These are phyloP conservation scores for Otolemur crassicaudatus DNA, from an alignment of 2,797 vertebrate genomes.

Conservation along the genomic window DNA sequence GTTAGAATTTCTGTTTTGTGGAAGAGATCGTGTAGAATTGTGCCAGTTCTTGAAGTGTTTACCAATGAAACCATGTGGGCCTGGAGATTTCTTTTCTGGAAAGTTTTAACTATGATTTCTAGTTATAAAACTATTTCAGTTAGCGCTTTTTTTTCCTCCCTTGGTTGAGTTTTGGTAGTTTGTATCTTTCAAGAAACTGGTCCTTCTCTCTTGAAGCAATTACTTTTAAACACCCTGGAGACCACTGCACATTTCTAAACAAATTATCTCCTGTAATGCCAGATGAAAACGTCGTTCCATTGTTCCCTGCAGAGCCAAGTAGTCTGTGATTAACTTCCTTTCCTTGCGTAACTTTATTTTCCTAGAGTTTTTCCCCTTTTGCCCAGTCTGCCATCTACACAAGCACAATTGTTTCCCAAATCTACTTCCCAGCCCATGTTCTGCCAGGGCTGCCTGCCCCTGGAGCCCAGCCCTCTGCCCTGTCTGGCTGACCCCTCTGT, in stretches of 20 bases:
- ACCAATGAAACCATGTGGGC: not conserved
- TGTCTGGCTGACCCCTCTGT: not conserved
- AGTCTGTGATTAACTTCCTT: not conserved
- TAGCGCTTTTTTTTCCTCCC: not conserved
- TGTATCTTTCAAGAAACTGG: not conserved
- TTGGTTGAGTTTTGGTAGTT: not conserved
- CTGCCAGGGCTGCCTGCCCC: not conserved
- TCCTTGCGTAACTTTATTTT: not conserved
- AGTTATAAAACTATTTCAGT: not conserved
- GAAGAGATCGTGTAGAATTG: not conserved
- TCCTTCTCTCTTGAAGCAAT: not conserved
- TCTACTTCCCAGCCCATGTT: not conserved
- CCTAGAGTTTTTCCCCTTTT: not conserved
- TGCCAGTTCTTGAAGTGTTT: not conserved
- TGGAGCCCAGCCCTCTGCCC: not conserved
- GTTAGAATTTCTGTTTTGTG: not conserved
- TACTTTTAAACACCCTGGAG: not conserved
- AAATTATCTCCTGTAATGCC: not conserved
- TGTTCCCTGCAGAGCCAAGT: not conserved
- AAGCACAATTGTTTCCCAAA: not conserved
- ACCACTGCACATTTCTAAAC: not conserved
- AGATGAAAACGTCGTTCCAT: not conserved
- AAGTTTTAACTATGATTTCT: slow-evolving; percentile 8
- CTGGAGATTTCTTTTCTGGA: slow-evolving; percentile 16
- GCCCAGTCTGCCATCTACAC: not conserved